Evolutionary conservation across 1,140 invertebrate species (phyloP), one percentile per base, ranked within the genome.

Genomic region (Trinorchestia longiramus): DNA sequence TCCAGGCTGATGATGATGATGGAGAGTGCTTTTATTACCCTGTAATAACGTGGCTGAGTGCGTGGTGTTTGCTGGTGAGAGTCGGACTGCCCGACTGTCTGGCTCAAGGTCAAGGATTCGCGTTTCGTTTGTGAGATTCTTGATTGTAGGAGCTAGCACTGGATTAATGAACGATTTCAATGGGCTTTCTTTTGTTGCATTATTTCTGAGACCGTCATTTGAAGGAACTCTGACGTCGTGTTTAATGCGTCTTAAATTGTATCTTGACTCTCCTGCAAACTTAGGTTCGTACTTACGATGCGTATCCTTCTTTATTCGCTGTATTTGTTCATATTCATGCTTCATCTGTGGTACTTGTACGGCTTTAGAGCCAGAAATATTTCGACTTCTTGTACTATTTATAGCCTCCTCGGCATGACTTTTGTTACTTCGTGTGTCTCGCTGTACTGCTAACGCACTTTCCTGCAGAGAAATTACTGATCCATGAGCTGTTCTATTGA

Each of bases 91-190:
- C 28, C 28, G 62, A 28, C 62, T 11, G 62, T 36, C 15, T 77
- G 62, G 62, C 62, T 77, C 62, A 77, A 77, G 62, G 62, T 77
- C 62, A 77, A 77, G 62, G 62, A 77, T 77, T 77, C 62, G 62
- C 62, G 62, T 77, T 77, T 77, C 62, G 62, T 77, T 77, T 19
- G 28, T 77, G 62, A 77, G 62, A 77, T 77, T 77, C 62, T 77
- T 77, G 62, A 77, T 77, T 77, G 15, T 77, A 28, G 62, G 62
- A 77, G 62, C 62, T 3, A 77, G 62, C 62, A 77, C 62, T 77
- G 62, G 62, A 77, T 36, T 77, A 36, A 11, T 77, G 62, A 77
- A 77, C 62, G 36, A 77, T 77, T 11, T 36, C 62, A 77, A 36
- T 77, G 62, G 62, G 1, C 62, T 36, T 36, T 77, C 36, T 11